A percentile compares a stretch with the other conserved stretches of the same genome.
Conservation (phyloP, 2,888 invertebrate genomes). For the Zele albiditarsus region DNA sequence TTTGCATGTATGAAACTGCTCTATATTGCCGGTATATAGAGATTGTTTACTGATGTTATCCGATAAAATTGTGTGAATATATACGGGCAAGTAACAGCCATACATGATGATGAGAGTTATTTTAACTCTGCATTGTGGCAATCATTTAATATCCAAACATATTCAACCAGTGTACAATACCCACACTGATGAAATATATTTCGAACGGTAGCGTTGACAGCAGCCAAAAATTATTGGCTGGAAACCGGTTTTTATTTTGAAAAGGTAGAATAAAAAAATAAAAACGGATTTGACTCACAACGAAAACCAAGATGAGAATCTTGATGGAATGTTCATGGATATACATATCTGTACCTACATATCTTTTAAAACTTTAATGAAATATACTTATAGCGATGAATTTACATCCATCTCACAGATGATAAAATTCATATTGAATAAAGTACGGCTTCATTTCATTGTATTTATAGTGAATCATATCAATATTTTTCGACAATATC, state of each 20-base stretch:
- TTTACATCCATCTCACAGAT: slow-evolving; percentile 19
- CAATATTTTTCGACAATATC: too few relatives aligned
- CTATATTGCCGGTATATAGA: not conserved
- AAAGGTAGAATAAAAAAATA: slow-evolving; percentile 31
- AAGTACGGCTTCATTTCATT: not conserved
- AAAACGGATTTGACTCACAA: slow-evolving; percentile 43
- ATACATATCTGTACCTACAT: not conserved
- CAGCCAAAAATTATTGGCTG: slow-evolving; percentile 31
- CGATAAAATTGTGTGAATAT: slow-evolving; percentile 39
- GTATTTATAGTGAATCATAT: not conserved
- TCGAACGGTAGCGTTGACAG: slow-evolving; percentile 46
- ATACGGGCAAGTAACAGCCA: slow-evolving; percentile 39
- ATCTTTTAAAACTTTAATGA: not conserved
- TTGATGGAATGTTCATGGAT: slow-evolving; percentile 26
- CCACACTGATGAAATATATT: slow-evolving; percentile 12
- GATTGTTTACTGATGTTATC: slow-evolving; percentile 17
- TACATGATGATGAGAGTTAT: slow-evolving; percentile 25
- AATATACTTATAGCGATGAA: not conserved
- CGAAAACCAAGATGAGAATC: slow-evolving; percentile 25
- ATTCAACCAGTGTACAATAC: not conserved
- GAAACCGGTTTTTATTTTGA: slow-evolving; percentile 37
- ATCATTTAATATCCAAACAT: slow-evolving; percentile 26
- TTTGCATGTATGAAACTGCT: not conserved
- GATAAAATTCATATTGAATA: slow-evolving; percentile 20
- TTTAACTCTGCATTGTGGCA: slow-evolving; percentile 22